A percentile compares a stretch with the other conserved stretches of the same genome.
These are phyloP conservation scores for Stomatorhinus walkeri DNA, from an alignment of 2,797 vertebrate genomes.

Conservation along the genomic window DNA sequence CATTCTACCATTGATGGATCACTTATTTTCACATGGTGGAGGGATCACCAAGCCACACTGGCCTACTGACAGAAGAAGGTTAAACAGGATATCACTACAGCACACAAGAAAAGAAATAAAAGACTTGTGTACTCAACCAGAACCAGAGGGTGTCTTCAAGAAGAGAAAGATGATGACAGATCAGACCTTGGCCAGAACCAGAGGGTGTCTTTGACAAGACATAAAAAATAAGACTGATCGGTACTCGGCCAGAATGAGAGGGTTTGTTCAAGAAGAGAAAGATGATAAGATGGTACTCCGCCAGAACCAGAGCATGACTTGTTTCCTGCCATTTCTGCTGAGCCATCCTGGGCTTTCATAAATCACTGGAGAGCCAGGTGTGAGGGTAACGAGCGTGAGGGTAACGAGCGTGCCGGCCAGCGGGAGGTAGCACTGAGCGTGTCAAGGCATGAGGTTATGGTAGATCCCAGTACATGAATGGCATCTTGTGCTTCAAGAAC, in stretches of 20 bases:
- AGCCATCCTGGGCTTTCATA: not conserved
- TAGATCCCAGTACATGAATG: not conserved
- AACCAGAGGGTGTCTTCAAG: not conserved
- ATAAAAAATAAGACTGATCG: not conserved
- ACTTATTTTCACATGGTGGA: not conserved
- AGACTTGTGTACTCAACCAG: not conserved
- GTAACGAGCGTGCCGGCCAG: not conserved
- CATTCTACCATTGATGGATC: not conserved
- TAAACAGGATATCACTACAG: not conserved
- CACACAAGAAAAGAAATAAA: not conserved
- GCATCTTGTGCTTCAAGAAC: not conserved
- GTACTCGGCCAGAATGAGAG: not conserved
- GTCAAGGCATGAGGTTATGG: not conserved
- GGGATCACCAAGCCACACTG: not conserved
- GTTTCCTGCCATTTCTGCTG: not conserved
- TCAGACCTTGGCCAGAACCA: not conserved
- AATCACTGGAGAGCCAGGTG: not conserved
- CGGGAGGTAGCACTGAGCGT: not conserved
- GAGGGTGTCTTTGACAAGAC: not conserved
- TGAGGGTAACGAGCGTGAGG: not conserved
- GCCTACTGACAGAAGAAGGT: not conserved
- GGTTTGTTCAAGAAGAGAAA: not conserved
- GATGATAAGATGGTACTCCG: not conserved
- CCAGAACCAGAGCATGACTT: not conserved
- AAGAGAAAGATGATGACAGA: not conserved